Evolutionary conservation across 2,113 vertebrate genomes (phyloP).

Genomic region (Tamias sibiricus): DNA sequence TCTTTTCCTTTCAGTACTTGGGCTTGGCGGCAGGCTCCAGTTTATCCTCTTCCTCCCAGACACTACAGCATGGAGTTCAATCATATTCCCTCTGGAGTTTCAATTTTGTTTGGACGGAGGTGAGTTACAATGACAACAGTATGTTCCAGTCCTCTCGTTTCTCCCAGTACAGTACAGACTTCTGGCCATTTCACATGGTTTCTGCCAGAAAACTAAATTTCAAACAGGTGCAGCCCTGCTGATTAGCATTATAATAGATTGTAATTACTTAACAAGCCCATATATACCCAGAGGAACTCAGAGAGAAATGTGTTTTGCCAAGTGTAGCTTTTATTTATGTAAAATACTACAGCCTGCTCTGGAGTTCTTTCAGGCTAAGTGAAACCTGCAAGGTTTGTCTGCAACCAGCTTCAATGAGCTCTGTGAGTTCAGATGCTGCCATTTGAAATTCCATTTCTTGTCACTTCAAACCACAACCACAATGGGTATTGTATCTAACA

Average conservation of each 20-base stretch:
- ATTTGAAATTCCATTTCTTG: conserved; percentile 34
- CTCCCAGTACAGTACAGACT: not conserved
- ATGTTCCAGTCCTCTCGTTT: not conserved
- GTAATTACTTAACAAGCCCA: conserved; percentile 75
- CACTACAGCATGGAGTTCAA: not conserved
- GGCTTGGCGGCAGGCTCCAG: not conserved
- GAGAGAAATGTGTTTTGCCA: conserved; percentile 67
- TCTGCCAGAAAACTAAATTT: conserved; percentile 71
- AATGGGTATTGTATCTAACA: not conserved
- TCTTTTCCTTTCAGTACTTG: not conserved
- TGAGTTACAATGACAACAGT: not conserved
- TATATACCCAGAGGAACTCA: conserved; percentile 64
- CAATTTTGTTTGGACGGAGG: conserved; percentile 7
- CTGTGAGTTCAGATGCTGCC: not conserved
- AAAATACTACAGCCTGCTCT: conserved; percentile 68
- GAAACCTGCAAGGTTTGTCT: conserved; percentile 48
- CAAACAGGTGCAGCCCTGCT: conserved; percentile 69
- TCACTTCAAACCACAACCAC: conserved; percentile 14
- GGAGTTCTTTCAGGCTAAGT: conserved; percentile 25
- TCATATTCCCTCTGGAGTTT: not conserved
- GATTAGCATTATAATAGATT: conserved; percentile 74
- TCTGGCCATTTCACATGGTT: conserved; percentile 43
- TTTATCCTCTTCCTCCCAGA: not conserved
- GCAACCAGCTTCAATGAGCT: not conserved
- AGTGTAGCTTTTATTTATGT: conserved; percentile 76